Conservation (phyloP, 2,113 vertebrate species). For the Crotalus helleri region DNA sequence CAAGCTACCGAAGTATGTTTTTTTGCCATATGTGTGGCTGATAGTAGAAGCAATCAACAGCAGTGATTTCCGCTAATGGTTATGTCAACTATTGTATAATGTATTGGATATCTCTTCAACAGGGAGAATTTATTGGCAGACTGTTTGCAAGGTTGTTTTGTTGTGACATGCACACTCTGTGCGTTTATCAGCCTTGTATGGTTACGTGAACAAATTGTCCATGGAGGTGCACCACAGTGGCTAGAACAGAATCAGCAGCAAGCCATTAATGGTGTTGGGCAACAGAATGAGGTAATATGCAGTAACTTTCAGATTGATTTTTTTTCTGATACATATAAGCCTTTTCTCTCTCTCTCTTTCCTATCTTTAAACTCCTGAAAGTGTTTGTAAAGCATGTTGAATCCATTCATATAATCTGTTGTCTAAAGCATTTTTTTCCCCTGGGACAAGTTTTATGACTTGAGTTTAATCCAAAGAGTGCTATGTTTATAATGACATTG, state of each 20-base stretch:
- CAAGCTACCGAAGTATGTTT: background rate
- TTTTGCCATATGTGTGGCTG: background rate
- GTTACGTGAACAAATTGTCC: conserved; percentile 95
- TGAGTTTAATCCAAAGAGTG: background rate
- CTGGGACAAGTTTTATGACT: background rate
- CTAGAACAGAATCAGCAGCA: conserved; percentile 87
- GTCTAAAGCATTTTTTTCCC: background rate
- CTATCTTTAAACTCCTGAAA: background rate
- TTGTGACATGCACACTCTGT: conserved; percentile 96
- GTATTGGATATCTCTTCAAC: conserved; percentile 30
- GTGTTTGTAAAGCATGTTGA: background rate
- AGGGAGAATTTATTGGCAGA: conserved; percentile 95
- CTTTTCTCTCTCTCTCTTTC: no score
- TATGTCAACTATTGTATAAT: background rate
- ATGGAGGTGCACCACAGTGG: conserved; percentile 93
- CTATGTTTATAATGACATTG: background rate
- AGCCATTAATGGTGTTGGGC: conserved; percentile 80
- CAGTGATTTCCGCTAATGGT: background rate
- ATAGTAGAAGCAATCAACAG: background rate
- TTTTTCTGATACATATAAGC: background rate
- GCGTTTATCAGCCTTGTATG: conserved; percentile 98
- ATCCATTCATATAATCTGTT: background rate
- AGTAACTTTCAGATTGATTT: background rate
- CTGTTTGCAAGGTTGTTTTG: conserved; percentile 96
- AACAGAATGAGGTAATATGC: conserved; percentile 80